A percentile compares a stretch with the other conserved stretches of the same genome.
phyloP scores from a whole-genome alignment of 2,797 vertebrate species.

The Eupleurogrammus muticus region DNA sequence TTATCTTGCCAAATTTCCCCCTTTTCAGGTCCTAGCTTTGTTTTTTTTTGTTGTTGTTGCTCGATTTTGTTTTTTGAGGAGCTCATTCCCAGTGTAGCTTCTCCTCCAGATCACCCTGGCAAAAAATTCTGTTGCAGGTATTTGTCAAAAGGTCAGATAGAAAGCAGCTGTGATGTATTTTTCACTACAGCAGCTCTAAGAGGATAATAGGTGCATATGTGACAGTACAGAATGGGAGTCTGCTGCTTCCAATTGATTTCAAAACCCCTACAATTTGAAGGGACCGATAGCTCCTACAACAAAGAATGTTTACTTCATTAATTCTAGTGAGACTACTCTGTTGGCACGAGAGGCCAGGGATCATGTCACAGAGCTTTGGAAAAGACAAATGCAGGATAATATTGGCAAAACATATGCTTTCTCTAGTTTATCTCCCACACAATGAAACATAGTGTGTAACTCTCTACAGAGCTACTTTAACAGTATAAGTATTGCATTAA shows the following conservation, averaged over 20 bases:
- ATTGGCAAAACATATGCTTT: neutral
- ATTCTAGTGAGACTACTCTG: neutral
- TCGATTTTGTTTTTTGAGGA: too few species aligned
- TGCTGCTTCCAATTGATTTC: slow-evolving; percentile 6
- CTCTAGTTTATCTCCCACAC: neutral
- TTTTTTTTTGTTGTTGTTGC: too few species aligned
- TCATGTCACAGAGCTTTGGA: slow-evolving; percentile 13
- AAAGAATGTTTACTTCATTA: neutral
- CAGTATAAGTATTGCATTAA: too few species aligned
- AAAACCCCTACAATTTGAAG: neutral
- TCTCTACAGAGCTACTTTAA: neutral
- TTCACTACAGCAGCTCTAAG: slow-evolving; percentile 1
- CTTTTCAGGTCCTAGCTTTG: too few species aligned
- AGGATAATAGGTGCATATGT: neutral
- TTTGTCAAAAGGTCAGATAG: slow-evolving; percentile 1
- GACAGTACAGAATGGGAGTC: neutral
- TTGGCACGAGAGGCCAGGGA: neutral
- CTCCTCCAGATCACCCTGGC: too few species aligned
- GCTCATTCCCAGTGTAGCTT: too few species aligned
- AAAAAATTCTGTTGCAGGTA: neutral
- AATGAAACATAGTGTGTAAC: slow-evolving; percentile 7
- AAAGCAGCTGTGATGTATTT: neutral
- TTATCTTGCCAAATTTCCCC: too few species aligned
- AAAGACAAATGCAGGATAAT: neutral
- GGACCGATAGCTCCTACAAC: neutral